Percentiles rank a stretch among this genome's conserved stretches.
Evolutionary conservation across 1,140 invertebrate genomes (phyloP).

Genomic region (Drosophila ohnishii): DNA sequence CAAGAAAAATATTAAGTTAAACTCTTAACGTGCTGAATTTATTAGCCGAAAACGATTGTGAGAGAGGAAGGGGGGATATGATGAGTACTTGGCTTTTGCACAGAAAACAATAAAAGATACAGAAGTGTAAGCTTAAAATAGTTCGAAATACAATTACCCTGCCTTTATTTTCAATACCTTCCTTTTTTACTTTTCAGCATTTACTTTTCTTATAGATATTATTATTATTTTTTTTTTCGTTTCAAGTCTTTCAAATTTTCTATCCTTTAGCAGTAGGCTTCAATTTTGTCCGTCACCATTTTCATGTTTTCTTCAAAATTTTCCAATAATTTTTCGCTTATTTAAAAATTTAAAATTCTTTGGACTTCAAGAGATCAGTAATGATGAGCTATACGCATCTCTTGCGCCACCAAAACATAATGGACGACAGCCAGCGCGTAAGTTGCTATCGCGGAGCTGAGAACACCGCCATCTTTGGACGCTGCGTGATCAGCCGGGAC

Average conservation of each 20-base stretch:
- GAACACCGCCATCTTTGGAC: background rate
- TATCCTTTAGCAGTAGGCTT: background rate
- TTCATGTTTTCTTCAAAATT: background rate
- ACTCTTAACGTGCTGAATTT: constrained; percentile 79
- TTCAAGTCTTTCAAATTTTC: background rate
- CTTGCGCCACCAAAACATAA: constrained; percentile 24
- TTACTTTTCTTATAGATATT: too few relatives aligned
- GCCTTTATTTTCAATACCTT: too few relatives aligned
- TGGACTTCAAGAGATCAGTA: background rate
- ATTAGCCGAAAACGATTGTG: constrained; percentile 68
- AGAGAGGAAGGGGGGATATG: background rate
- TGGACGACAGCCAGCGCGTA: constrained; percentile 49
- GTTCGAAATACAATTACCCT: too few relatives aligned
- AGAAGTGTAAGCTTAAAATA: background rate
- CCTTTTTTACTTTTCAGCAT: too few relatives aligned
- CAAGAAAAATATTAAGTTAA: constrained; percentile 29
- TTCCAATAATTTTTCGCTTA: background rate
- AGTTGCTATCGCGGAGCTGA: constrained; percentile 42
- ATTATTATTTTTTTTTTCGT: too few relatives aligned
- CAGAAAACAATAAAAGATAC: background rate
- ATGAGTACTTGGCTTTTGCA: constrained; percentile 11
- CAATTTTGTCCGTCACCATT: background rate
- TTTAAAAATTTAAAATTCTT: background rate
- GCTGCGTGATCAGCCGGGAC: constrained; percentile 48
- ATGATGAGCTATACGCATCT: constrained; percentile 46